Conservation (phyloP, 2,888 invertebrate species). For the Blomia tropicalis region DNA sequence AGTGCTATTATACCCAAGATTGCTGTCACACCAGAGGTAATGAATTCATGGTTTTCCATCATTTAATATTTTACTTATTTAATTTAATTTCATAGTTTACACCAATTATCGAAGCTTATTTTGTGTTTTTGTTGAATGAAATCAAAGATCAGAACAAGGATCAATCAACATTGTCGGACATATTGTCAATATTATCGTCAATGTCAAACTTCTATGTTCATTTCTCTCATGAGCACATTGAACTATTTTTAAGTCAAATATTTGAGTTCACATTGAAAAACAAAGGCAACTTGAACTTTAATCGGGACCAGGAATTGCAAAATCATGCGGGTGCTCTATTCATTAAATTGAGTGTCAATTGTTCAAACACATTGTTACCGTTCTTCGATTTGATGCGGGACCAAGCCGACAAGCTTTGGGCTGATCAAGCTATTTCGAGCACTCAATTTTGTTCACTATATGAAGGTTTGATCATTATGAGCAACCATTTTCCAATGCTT, state of each 20-base stretch:
- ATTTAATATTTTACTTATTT: conserved; percentile 4
- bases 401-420: neutral
- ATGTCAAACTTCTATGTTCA: neutral
- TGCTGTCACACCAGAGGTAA: neutral
- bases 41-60: neutral
- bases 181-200: neutral
- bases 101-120: neutral
- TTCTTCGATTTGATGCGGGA: conserved; percentile 1
- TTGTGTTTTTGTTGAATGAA: neutral
- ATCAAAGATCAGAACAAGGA: neutral
- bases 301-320: neutral
- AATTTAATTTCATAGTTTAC: neutral
- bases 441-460: conserved; percentile 8
- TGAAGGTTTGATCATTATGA: conserved; percentile 6
- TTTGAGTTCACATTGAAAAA: conserved; percentile 1
- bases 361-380: neutral
- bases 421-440: neutral
- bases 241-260: neutral
- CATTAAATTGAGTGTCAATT: neutral
- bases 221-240: neutral
- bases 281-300: neutral
- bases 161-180: neutral
- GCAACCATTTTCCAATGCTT: neutral
- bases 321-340: conserved; percentile 3
- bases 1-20: neutral